These are phyloP conservation scores for Mus minutoides DNA, from an alignment of 2,797 vertebrate genomes.

Conservation along the genomic window DNA sequence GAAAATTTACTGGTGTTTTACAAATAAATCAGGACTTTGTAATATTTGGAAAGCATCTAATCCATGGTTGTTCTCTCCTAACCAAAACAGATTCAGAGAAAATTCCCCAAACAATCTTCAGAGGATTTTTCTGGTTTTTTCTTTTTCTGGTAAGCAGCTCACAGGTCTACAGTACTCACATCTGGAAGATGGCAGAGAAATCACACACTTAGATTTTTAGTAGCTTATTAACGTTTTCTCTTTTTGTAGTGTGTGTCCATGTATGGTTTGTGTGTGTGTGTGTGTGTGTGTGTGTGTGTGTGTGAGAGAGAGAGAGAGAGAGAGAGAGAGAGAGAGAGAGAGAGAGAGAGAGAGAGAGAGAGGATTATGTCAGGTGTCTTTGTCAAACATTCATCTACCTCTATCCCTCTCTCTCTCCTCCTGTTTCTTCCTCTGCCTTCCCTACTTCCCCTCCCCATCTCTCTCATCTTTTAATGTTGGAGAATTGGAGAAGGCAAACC, in stretches of 20 bases:
- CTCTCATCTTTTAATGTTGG: not conserved
- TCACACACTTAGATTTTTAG: not conserved
- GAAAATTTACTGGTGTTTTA: not conserved
- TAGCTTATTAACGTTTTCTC: not conserved
- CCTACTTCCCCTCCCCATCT: not conserved
- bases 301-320: too few species aligned
- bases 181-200: not conserved
- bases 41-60: not conserved
- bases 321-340: too few species aligned
- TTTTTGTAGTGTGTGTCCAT: not conserved
- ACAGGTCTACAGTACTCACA: not conserved
- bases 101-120: not conserved
- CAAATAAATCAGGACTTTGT: constrained; percentile 5
- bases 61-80: not conserved
- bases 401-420: not conserved
- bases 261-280: not conserved
- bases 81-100: not conserved
- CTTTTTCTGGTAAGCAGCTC: too few species aligned
- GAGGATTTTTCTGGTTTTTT: too few species aligned
- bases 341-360: too few species aligned
- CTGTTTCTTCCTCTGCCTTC: not conserved
- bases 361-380: not conserved
- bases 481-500: not conserved
- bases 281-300: not conserved
- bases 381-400: not conserved